Percentiles rank a stretch among this genome's conserved stretches.
Evolutionary conservation across 2,113 vertebrate genomes (phyloP).

Genomic region (Isichthys henryi): DNA sequence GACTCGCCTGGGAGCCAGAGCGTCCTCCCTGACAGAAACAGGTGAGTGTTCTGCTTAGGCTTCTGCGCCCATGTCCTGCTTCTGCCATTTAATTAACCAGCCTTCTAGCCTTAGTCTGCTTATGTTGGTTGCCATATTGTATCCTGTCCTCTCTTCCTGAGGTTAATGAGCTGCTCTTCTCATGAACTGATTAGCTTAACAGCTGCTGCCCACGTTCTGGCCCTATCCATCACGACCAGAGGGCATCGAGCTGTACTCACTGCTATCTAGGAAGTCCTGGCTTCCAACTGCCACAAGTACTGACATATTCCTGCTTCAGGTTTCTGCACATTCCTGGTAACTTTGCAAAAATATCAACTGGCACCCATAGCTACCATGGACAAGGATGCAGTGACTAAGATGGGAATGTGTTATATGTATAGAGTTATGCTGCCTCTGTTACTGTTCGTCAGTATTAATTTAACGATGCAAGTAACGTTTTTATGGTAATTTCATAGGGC

Average conservation of each 20-base stretch:
- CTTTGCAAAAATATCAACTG: background rate
- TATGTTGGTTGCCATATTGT: background rate
- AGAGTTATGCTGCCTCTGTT: background rate
- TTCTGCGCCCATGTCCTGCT: background rate
- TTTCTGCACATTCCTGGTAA: background rate
- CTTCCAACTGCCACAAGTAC: background rate
- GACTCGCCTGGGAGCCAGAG: conserved; percentile 71
- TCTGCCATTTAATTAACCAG: background rate
- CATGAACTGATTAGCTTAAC: background rate
- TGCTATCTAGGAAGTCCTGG: background rate
- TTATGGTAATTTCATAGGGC: background rate
- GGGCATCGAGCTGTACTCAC: background rate
- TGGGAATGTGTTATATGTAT: background rate
- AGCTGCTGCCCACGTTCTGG: background rate
- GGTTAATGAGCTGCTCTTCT: background rate
- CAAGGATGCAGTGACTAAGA: too few species aligned
- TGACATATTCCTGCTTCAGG: background rate
- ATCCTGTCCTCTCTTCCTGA: background rate
- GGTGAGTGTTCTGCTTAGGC: background rate
- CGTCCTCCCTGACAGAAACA: conserved; percentile 67
- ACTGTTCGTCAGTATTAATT: background rate
- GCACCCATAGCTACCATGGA: too few species aligned
- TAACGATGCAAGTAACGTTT: background rate
- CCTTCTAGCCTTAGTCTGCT: background rate
- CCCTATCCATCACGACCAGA: background rate